Evolutionary conservation across 53 echinoderm and acorn worm species (phyloP).

Genomic region (Mesocentrotus franciscanus): DNA sequence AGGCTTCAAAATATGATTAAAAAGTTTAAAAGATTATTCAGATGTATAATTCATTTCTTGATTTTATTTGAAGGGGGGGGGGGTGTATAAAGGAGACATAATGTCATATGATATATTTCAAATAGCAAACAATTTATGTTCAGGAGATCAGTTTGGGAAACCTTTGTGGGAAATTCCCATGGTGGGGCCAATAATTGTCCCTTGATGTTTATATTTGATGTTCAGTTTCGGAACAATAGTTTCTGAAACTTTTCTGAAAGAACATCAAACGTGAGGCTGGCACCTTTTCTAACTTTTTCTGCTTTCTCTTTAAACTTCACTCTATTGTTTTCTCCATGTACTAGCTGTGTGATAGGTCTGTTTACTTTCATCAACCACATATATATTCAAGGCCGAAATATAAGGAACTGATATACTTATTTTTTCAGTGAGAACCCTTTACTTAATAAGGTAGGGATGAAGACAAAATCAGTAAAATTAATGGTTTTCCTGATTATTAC

Average conservation of each 20-base stretch:
- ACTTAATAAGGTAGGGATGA: neutral
- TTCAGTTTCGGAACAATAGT: neutral
- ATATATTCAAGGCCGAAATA: neutral
- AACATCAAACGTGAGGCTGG: slow-evolving; percentile 37
- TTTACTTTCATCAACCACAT: neutral
- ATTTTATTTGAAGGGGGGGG: neutral
- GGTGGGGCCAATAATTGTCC: neutral
- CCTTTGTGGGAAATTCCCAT: neutral
- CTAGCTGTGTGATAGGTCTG: neutral
- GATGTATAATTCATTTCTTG: neutral
- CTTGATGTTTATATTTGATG: slow-evolving; percentile 2
- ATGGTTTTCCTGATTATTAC: too few species aligned
- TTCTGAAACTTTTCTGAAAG: neutral
- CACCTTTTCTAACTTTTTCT: neutral
- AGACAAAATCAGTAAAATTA: neutral
- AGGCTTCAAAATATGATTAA: neutral
- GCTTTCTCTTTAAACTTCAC: neutral
- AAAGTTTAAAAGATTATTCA: neutral
- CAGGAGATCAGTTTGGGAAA: neutral
- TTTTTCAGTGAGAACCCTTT: neutral
- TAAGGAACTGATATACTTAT: neutral
- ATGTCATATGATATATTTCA: neutral
- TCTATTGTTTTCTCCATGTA: neutral
- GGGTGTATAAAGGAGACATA: neutral
- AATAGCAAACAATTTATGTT: neutral